Conservation (phyloP, 2,113 vertebrate genomes). For the Upupa epops region DNA sequence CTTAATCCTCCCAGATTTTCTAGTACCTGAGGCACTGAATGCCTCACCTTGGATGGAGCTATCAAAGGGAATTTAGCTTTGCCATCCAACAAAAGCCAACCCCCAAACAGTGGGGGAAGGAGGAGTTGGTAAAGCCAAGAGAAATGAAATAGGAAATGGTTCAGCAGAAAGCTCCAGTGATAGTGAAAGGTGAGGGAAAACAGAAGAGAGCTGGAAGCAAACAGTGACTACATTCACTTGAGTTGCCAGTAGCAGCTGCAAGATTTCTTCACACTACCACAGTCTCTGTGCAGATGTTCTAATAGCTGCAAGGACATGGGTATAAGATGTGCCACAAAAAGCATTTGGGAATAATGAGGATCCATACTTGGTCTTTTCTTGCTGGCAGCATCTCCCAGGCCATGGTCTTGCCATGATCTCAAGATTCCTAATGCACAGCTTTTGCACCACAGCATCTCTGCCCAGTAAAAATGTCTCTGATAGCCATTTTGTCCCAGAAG, state of each 20-base stretch:
- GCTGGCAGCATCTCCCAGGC: background rate
- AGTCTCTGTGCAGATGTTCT: background rate
- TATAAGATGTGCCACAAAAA: background rate
- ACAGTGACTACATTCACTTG: background rate
- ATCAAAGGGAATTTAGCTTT: background rate
- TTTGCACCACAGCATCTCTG: background rate
- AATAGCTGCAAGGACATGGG: background rate
- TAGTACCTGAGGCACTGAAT: background rate
- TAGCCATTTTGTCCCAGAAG: background rate
- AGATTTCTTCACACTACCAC: background rate
- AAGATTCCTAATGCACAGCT: no score
- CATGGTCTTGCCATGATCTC: no score
- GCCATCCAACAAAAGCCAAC: background rate
- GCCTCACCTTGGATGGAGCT: background rate
- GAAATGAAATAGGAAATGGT: background rate
- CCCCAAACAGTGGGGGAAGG: fast-evolving
- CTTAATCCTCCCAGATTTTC: background rate
- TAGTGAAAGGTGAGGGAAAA: background rate
- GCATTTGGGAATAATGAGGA: background rate
- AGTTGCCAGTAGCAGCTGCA: background rate
- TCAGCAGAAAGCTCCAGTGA: background rate
- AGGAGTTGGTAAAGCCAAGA: background rate
- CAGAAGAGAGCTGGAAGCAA: background rate
- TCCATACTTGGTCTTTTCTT: background rate
- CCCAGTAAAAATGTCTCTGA: fast-evolving